Conservation (phyloP, 2,113 vertebrate genomes). For the Dasypus novemcinctus region DNA sequence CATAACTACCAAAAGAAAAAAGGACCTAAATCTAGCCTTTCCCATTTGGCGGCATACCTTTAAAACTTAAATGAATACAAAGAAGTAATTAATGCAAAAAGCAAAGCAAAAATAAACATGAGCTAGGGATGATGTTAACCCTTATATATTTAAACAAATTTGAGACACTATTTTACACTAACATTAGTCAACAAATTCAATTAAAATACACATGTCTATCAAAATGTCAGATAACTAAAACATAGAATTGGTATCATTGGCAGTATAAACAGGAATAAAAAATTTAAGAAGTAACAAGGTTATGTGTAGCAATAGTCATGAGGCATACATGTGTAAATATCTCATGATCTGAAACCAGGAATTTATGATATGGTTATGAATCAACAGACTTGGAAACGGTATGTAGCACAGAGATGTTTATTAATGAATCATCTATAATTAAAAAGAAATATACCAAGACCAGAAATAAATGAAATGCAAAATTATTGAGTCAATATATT, state of each 20-base stretch:
- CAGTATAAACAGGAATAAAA: neutral
- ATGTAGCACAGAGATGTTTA: neutral
- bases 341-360: fast-evolving
- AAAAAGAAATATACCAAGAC: neutral
- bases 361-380: neutral
- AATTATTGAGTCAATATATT: neutral
- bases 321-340: neutral
- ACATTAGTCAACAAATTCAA: neutral
- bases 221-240: neutral
- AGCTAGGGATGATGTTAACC: neutral
- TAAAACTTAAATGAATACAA: neutral
- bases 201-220: neutral
- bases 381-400: neutral
- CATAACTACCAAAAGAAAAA: neutral
- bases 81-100: neutral
- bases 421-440: neutral
- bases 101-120: neutral
- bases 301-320: neutral
- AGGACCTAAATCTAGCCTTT: neutral
- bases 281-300: neutral
- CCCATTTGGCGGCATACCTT: neutral
- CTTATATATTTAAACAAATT: neutral
- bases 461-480: neutral
- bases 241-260: neutral
- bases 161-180: neutral